Evolutionary conservation across 2,797 vertebrate species (phyloP).

Genomic region (Ctenochaetus hawaiiensis): DNA sequence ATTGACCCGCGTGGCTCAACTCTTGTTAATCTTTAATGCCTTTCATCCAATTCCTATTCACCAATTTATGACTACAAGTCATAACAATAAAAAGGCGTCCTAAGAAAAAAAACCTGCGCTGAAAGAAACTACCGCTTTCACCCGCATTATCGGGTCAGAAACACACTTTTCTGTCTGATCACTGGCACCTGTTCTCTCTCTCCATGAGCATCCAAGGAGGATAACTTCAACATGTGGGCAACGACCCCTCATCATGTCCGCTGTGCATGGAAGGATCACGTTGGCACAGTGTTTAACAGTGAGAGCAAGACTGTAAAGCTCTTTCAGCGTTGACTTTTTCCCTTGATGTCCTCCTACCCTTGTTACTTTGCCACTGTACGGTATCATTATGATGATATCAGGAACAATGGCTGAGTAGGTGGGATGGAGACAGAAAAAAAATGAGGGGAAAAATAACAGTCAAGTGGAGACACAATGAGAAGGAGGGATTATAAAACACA

Average conservation of each 20-base stretch:
- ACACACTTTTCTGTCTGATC: slow-evolving; percentile 36
- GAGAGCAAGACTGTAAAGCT: slow-evolving; percentile 25
- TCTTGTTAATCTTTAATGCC: slow-evolving; percentile 65
- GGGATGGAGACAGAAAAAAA: slow-evolving; percentile 1
- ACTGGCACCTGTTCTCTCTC: slow-evolving; percentile 40
- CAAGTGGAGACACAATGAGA: slow-evolving; percentile 1
- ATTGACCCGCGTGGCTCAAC: slow-evolving; percentile 49
- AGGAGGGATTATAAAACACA: slow-evolving; percentile 24
- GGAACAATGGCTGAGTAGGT: slow-evolving; percentile 8
- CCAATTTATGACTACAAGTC: slow-evolving; percentile 54
- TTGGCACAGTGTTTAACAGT: slow-evolving; percentile 16
- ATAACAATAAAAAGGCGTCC: slow-evolving; percentile 45
- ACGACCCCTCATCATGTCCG: slow-evolving; percentile 36
- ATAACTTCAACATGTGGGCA: slow-evolving; percentile 32
- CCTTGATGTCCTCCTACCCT: slow-evolving; percentile 14
- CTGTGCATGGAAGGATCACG: slow-evolving; percentile 32
- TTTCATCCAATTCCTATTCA: slow-evolving; percentile 56
- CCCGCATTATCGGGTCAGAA: slow-evolving; percentile 60
- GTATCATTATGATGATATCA: slow-evolving; percentile 37
- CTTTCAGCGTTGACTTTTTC: slow-evolving; percentile 10
- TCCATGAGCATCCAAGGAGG: slow-evolving; percentile 38
- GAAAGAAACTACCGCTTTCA: slow-evolving; percentile 47
- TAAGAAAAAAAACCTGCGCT: slow-evolving; percentile 20
- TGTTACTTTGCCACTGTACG: slow-evolving; percentile 9
- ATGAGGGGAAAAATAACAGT: slow-evolving; percentile 10